Evolutionary conservation across 2,797 vertebrate species (phyloP).

Genomic region (Pagetopsis macropterus): DNA sequence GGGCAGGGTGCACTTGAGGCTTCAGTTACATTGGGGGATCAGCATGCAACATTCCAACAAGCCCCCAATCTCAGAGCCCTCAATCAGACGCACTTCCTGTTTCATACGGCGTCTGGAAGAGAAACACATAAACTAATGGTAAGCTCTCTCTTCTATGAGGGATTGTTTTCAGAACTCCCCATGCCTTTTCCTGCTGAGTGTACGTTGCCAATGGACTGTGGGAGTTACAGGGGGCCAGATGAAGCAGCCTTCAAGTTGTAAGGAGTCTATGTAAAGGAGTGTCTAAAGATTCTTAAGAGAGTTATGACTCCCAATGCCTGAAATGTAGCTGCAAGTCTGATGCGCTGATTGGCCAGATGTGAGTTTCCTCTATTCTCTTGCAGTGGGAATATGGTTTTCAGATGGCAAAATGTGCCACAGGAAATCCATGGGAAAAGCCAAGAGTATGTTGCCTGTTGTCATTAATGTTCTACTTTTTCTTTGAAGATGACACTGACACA

Average conservation of each 20-base stretch:
- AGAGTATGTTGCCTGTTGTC: constrained; percentile 42
- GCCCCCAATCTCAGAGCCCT: constrained; percentile 61
- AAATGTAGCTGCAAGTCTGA: constrained; percentile 46
- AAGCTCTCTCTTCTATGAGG: constrained; percentile 37
- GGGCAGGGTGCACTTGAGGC: constrained; percentile 57
- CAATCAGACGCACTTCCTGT: constrained; percentile 73
- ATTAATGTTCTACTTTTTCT: constrained; percentile 53
- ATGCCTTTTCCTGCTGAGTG: constrained; percentile 40
- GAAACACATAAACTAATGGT: constrained; percentile 43
- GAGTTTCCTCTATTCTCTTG: constrained; percentile 46
- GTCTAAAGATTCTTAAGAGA: constrained; percentile 50
- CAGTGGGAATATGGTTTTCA: constrained; percentile 73
- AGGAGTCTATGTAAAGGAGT: constrained; percentile 45
- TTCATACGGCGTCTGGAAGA: constrained; percentile 37
- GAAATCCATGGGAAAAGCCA: constrained; percentile 63
- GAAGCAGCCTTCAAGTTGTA: constrained; percentile 37
- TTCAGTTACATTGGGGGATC: constrained; percentile 72
- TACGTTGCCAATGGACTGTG: constrained; percentile 29
- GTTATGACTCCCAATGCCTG: constrained; percentile 45
- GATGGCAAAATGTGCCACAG: constrained; percentile 68
- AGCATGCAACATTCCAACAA: constrained; percentile 75
- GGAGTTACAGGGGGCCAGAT: constrained; percentile 33
- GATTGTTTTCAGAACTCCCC: constrained; percentile 48
- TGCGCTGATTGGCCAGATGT: constrained; percentile 75
- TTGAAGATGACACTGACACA: constrained; percentile 63